Evolutionary conservation across 2,797 vertebrate species (phyloP).

Genomic region (Galagoides demidoff): DNA sequence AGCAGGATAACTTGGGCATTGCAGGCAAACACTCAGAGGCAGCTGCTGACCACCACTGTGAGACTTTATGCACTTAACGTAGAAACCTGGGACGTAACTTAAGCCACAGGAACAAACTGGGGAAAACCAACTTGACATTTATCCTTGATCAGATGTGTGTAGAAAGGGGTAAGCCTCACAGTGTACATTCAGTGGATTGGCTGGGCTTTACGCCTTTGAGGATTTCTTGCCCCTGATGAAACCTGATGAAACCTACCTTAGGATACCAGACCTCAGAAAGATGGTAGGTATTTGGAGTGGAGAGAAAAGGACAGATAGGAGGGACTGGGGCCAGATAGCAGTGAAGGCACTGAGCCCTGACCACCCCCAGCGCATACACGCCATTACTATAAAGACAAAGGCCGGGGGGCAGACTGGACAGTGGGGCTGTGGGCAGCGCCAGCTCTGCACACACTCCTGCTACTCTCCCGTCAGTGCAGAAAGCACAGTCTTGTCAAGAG

Average conservation of each 20-base stretch:
- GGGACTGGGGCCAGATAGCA: neutral
- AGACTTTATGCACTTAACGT: neutral
- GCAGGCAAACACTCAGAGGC: rapidly evolving
- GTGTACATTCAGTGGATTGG: no score
- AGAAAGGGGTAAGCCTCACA: neutral
- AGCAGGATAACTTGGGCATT: neutral
- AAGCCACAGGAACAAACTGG: neutral
- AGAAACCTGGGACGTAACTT: neutral
- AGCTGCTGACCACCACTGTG: neutral
- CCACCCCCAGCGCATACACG: neutral
- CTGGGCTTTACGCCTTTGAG: neutral
- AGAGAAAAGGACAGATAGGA: neutral
- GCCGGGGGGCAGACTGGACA: neutral
- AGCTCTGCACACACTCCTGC: neutral
- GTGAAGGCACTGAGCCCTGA: neutral
- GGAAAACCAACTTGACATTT: neutral
- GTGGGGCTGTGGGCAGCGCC: rapidly evolving
- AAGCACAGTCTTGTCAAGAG: neutral
- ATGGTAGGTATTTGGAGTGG: rapidly evolving
- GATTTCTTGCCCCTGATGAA: neutral
- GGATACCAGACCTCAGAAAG: neutral
- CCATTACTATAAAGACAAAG: neutral
- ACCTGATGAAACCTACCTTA: neutral
- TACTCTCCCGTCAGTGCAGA: neutral
- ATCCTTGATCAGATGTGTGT: neutral